These are phyloP conservation scores for Pitta sordida DNA, from an alignment of 2,113 vertebrate genomes.

Conservation along the genomic window DNA sequence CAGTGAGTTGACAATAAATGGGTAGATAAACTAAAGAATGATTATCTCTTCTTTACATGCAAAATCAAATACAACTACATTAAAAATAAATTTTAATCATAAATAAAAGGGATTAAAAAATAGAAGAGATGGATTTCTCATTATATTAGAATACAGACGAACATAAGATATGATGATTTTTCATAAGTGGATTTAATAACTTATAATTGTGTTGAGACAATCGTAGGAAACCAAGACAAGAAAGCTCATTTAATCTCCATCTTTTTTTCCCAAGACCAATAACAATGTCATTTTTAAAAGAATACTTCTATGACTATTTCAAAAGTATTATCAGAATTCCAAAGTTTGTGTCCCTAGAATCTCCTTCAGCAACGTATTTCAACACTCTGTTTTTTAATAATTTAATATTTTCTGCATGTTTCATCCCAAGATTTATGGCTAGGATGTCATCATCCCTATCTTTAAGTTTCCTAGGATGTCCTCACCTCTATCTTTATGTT, in stretches of 20 bases:
- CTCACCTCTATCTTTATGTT: background rate
- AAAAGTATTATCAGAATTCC: background rate
- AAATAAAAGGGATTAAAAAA: background rate
- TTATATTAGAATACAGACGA: background rate
- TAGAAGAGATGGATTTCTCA: background rate
- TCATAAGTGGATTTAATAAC: background rate
- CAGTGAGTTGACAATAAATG: background rate
- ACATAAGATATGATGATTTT: background rate
- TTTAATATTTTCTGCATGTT: background rate
- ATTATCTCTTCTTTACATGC: background rate
- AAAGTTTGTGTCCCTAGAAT: background rate
- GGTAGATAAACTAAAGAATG: background rate
- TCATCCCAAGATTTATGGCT: background rate
- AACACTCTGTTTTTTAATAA: background rate
- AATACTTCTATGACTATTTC: background rate
- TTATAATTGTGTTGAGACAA: background rate
- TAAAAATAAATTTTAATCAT: background rate
- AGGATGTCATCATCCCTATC: background rate
- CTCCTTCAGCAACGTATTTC: background rate
- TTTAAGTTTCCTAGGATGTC: background rate
- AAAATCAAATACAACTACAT: background rate
- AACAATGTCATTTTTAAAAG: background rate
- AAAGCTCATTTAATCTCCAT: background rate
- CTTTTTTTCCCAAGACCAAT: background rate
- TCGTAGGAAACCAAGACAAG: background rate